These are phyloP conservation scores for Cryptotis parvus DNA, from an alignment of 2,113 vertebrate genomes.

Conservation along the genomic window DNA sequence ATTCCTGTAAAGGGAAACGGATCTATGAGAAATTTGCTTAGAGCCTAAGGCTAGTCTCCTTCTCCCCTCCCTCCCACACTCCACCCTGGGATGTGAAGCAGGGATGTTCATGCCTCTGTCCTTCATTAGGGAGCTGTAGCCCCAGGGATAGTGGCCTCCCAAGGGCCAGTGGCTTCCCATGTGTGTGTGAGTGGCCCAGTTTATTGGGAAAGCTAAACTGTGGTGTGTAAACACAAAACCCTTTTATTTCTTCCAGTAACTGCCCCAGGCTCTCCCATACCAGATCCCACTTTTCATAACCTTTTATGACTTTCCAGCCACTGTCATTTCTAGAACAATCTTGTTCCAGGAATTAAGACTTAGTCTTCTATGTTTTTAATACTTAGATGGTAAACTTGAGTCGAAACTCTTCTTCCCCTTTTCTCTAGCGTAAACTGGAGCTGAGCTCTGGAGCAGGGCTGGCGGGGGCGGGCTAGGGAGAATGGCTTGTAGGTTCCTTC, in stretches of 20 bases:
- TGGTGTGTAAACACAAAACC: not conserved
- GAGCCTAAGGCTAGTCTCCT: not conserved
- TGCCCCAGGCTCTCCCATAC: not conserved
- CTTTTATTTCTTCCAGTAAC: constrained; percentile 60
- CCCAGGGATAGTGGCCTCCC: not conserved
- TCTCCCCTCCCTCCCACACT: not conserved
- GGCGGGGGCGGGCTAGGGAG: not conserved
- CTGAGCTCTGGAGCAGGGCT: not conserved
- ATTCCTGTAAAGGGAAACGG: constrained; percentile 25
- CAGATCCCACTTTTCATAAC: constrained; percentile 5
- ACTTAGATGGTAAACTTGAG: not conserved
- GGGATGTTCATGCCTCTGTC: not conserved
- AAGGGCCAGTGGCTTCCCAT: not conserved
- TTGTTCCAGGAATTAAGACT: constrained; percentile 63
- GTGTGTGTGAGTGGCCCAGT: not conserved
- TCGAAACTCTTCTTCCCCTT: not conserved
- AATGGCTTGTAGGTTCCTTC: not conserved
- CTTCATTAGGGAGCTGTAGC: not conserved
- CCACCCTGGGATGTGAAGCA: not conserved
- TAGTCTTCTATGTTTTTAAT: constrained; percentile 49
- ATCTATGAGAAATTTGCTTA: constrained; percentile 50
- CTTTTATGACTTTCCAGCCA: constrained; percentile 53
- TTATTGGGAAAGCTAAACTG: constrained; percentile 20
- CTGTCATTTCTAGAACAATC: constrained; percentile 36
- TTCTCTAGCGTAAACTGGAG: not conserved